Evolutionary conservation across 1,140 invertebrate species (phyloP), one percentile per base, ranked within the genome.

Genomic region (Choristoneura fumiferana): DNA sequence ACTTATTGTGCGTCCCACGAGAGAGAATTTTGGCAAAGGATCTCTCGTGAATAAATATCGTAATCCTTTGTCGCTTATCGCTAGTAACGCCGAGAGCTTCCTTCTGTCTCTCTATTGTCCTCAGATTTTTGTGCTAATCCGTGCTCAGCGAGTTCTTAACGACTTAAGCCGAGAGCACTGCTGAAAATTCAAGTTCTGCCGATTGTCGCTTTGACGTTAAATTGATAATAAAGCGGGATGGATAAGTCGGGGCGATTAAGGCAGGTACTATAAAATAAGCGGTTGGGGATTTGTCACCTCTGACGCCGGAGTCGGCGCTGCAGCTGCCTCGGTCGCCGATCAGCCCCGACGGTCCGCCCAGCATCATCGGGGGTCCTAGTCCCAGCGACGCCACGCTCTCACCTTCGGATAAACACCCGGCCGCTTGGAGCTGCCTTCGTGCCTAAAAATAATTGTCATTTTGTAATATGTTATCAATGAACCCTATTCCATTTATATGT

Each of bases 241-340:
- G 6, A n/a, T 13, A 18, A 15, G 22, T 1, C n/a, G 43, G 22
- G 18, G 5, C 18, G 22, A 49, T 33, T 49, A 49, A 49, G 22
- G n/a, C n/a, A n/a, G 22, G 22, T 29, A 3, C 22, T 29, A 29
- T 29, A 29, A 29, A 29, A 29, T 29, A 22, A n/a, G 22, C 9
- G 40, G 14, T 14, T 13, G n/a, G 40, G 40, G 56, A 58, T 71
- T 55, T 55, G 18, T 39, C 74, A 90, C 88, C 88, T 89, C 89
- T 81, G 0, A 95, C 94, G 13, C 95, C 95, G 13, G 95, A 96
- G 81, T 96, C 96, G n/a, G 95, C 95, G 70, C 95, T 96, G 83
- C 95, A 96, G 71, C 95, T 96, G 55, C 95, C 95, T 37, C 95
- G 88, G 77, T 96, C 95, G 0, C 94, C 95, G 1, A 94, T 90